Percentiles rank a stretch among this genome's conserved stretches.
Evolutionary conservation across 1,140 invertebrate species (phyloP).

Genomic region (Macrocentrus cingulum): DNA sequence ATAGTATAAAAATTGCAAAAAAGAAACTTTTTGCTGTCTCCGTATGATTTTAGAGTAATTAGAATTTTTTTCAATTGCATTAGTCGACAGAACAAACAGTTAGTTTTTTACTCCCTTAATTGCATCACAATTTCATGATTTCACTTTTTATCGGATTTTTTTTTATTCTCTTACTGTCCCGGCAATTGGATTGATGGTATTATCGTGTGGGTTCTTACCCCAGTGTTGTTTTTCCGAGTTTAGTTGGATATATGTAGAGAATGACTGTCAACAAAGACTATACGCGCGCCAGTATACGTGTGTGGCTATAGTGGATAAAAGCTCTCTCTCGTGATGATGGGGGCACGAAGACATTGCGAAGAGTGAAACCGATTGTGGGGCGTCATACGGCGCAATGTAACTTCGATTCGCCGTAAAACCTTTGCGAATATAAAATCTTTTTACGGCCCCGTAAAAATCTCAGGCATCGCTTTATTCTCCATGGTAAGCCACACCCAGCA

Average conservation of each 20-base stretch:
- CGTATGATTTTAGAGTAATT: no score
- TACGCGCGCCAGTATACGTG: no score
- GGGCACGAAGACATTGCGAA: no score
- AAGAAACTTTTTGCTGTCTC: no score
- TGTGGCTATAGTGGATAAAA: no score
- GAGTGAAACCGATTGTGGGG: slow-evolving; percentile 7
- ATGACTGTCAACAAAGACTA: background rate
- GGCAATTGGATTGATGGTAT: slow-evolving; percentile 15
- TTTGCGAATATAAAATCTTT: slow-evolving; percentile 15
- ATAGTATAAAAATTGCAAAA: no score
- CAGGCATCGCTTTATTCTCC: background rate
- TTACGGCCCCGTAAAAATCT: slow-evolving; percentile 15
- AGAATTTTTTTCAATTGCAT: no score
- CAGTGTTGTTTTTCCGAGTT: background rate
- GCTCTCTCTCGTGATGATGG: no score
- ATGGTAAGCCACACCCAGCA: background rate
- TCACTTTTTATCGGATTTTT: slow-evolving; percentile 1
- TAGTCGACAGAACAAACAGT: no score
- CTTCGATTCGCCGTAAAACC: slow-evolving; percentile 7
- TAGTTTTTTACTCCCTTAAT: background rate
- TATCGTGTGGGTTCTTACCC: slow-evolving; percentile 5
- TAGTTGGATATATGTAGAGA: no score
- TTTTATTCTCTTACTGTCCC: background rate
- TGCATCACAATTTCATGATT: background rate
- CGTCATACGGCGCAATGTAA: slow-evolving; percentile 8